A percentile compares a stretch with the other conserved stretches of the same genome.
Conservation (phyloP, 92 coral and sea anemone genomes). For the Epizoanthus stellaris region DNA sequence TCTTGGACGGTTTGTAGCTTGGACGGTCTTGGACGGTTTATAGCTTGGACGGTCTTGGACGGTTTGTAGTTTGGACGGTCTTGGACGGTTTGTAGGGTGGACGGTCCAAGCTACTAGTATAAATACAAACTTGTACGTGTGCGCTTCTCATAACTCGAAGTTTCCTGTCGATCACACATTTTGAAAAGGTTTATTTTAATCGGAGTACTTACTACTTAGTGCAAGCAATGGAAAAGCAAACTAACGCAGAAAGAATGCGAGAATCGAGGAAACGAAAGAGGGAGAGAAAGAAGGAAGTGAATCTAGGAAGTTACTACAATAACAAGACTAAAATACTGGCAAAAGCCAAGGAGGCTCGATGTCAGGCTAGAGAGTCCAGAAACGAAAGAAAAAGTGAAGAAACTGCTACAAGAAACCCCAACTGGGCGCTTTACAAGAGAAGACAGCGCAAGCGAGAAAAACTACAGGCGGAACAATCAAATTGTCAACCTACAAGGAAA, state of each 20-base stretch:
- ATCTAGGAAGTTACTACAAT: neutral
- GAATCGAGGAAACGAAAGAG: constrained; percentile 13
- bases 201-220: no score
- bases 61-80: no score
- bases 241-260: constrained; percentile 8
- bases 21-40: no score
- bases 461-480: neutral
- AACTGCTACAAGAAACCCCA: constrained; percentile 1
- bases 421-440: constrained; percentile 19
- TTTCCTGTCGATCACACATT: no score
- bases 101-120: no score
- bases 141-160: no score
- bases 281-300: constrained; percentile 5
- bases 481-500: neutral
- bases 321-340: neutral
- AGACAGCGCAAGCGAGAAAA: neutral
- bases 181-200: no score
- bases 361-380: neutral
- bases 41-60: no score
- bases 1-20: no score
- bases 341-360: neutral
- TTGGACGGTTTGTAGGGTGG: no score
- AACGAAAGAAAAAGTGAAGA: neutral
- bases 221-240: constrained; percentile 7
- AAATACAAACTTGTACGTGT: no score